phyloP scores from a whole-genome alignment of 2,797 vertebrate species.

The Smutsia gigantea region DNA sequence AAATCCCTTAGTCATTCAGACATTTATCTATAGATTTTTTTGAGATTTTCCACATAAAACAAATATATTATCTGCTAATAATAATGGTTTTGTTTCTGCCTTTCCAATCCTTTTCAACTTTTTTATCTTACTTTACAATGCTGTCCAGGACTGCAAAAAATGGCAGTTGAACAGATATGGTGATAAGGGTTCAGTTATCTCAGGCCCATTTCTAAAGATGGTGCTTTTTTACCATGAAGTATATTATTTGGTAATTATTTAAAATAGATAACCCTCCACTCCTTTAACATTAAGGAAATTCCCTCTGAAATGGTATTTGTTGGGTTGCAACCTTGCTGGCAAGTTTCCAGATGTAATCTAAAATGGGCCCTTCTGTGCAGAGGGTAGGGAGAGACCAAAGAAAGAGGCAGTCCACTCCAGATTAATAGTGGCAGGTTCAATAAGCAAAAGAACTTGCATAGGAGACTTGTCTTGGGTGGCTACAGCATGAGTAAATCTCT shows the following conservation, averaged over 20 bases:
- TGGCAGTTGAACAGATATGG: neutral
- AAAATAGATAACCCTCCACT: neutral
- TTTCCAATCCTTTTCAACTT: slow-evolving; percentile 8
- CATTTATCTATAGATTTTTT: neutral
- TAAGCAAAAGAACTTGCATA: neutral
- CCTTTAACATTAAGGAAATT: neutral
- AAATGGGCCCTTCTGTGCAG: neutral
- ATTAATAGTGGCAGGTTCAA: neutral
- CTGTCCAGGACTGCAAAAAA: neutral
- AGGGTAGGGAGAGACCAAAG: neutral
- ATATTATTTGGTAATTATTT: neutral
- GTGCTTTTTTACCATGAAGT: neutral
- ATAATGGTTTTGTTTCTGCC: neutral
- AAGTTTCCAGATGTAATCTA: neutral
- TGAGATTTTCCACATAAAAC: neutral
- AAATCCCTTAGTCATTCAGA: neutral
- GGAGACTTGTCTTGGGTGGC: neutral
- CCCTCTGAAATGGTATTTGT: neutral
- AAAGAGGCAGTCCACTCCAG: neutral
- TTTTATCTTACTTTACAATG: neutral
- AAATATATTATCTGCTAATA: neutral
- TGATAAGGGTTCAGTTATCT: neutral
- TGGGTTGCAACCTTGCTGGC: neutral
- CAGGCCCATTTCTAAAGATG: neutral
- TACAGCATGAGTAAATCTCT: neutral